Conservation (phyloP, 2,888 invertebrate genomes). For the Polia nebulosa region DNA sequence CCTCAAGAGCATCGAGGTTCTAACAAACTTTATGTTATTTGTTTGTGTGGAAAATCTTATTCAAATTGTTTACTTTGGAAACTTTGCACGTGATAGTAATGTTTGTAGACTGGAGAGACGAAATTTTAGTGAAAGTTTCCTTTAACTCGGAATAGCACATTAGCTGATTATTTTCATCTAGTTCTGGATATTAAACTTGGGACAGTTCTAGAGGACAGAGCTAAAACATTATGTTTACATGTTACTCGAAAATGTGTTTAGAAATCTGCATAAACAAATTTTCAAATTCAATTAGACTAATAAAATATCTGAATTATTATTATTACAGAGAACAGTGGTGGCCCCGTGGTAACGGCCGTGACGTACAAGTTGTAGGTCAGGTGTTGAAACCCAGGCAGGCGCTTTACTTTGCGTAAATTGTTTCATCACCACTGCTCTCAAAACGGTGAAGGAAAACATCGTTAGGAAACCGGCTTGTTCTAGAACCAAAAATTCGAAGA, state of each 20-base stretch:
- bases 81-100: slow-evolving; percentile 7
- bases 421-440: too few relatives aligned
- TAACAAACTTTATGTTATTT: slow-evolving; percentile 28
- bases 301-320: too few relatives aligned
- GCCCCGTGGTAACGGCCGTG: too few relatives aligned
- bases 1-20: slow-evolving; percentile 19
- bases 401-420: too few relatives aligned
- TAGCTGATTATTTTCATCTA: slow-evolving; percentile 13
- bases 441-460: too few relatives aligned
- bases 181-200: neutral
- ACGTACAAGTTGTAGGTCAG: too few relatives aligned
- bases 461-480: too few relatives aligned
- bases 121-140: neutral
- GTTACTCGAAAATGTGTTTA: neutral
- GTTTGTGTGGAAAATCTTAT: slow-evolving; percentile 29
- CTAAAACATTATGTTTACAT: neutral
- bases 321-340: too few relatives aligned
- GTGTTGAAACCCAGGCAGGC: too few relatives aligned
- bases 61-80: slow-evolving; percentile 33
- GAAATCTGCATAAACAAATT: neutral
- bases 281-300: neutral
- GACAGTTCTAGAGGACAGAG: neutral
- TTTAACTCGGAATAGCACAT: neutral
- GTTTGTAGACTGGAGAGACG: neutral
- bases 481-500: too few relatives aligned